A percentile compares a stretch with the other conserved stretches of the same genome.
phyloP scores from a whole-genome alignment of 2,888 invertebrate genomes.

The Chymomyza caudatula region DNA sequence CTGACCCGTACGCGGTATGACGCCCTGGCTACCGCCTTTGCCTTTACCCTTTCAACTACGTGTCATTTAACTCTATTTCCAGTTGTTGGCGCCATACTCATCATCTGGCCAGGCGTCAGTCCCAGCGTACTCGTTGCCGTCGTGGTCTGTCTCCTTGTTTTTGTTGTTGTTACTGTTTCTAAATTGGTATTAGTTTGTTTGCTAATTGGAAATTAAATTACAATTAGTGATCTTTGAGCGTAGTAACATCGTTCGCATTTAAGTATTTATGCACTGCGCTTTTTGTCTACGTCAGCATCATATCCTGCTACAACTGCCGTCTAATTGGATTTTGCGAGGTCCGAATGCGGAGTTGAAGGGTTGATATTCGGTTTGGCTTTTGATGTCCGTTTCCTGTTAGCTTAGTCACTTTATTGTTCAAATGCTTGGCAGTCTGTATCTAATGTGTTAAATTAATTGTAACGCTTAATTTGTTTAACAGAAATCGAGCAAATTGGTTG shows the following conservation, averaged over 20 bases:
- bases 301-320: background rate
- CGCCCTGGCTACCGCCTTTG: background rate
- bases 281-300: background rate
- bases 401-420: conserved; percentile 25
- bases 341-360: background rate
- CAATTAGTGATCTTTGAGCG: conserved; percentile 75
- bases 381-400: conserved; percentile 26
- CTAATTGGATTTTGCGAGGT: conserved; percentile 11
- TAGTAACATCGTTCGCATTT: conserved; percentile 61
- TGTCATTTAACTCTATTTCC: conserved; percentile 62
- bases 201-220: conserved; percentile 77
- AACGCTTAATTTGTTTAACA: conserved; percentile 13
- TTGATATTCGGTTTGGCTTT: conserved; percentile 45
- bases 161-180: conserved; percentile 45
- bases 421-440: conserved; percentile 4
- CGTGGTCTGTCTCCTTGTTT: conserved; percentile 10
- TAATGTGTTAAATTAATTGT: conserved; percentile 57
- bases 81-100: conserved; percentile 12
- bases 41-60: conserved; percentile 50
- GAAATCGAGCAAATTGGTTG: background rate
- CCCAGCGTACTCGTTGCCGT: background rate
- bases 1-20: conserved; percentile 19
- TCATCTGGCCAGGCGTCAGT: background rate
- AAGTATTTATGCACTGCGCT: conserved; percentile 51
- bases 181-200: conserved; percentile 75